Evolutionary conservation across 2,113 vertebrate species (phyloP).

Genomic region (Microtus richardsoni): DNA sequence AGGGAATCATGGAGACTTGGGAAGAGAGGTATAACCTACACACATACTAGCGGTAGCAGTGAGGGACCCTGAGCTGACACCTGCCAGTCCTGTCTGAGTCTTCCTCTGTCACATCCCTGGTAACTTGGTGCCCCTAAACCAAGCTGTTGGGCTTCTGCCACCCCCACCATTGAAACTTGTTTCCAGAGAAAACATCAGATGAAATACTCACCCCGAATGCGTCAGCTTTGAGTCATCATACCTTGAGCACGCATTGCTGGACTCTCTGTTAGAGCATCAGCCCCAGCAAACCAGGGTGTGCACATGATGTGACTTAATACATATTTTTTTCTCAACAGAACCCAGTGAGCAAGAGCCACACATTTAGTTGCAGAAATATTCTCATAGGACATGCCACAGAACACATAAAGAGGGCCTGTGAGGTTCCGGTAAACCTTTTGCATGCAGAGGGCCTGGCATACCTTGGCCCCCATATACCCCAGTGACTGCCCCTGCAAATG

Average conservation of each 20-base stretch:
- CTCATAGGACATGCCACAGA: not conserved
- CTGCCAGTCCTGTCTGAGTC: not conserved
- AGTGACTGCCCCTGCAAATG: not conserved
- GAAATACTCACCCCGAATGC: not conserved
- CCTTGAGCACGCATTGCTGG: not conserved
- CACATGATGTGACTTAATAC: not conserved
- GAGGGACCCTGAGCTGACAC: too few relatives aligned
- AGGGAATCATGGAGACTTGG: rapidly evolving
- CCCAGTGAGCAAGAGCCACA: not conserved
- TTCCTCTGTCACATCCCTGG: not conserved
- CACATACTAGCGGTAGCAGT: not conserved
- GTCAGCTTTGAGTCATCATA: not conserved
- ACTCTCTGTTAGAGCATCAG: not conserved
- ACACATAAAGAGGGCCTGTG: not conserved
- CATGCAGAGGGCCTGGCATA: not conserved
- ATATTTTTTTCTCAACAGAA: conserved; percentile 2
- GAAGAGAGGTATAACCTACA: not conserved
- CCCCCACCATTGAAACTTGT: not conserved
- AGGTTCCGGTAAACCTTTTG: not conserved
- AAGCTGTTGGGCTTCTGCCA: not conserved
- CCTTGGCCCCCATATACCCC: not conserved
- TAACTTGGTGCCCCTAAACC: not conserved
- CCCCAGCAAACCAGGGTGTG: not conserved
- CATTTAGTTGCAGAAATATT: not conserved
- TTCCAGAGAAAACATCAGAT: conserved; percentile 4